phyloP scores from a whole-genome alignment of 2,888 invertebrate species.

The Galerucella pusilla region DNA sequence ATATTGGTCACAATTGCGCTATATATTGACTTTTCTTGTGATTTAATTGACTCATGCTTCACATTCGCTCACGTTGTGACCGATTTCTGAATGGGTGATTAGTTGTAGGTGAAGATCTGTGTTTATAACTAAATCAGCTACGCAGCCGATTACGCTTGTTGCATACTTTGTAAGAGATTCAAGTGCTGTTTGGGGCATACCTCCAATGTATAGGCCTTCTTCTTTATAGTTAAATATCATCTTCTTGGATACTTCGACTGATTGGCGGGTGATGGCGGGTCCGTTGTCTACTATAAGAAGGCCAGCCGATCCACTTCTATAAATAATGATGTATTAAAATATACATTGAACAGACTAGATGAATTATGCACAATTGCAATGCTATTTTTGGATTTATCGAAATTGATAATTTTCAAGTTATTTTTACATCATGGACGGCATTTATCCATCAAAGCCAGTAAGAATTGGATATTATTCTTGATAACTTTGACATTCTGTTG shows the following conservation, averaged over 20 bases:
- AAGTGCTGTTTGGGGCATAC: slow-evolving; percentile 61
- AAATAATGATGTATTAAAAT: slow-evolving; percentile 36
- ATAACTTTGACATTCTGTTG: too few species aligned
- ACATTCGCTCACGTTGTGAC: slow-evolving; percentile 65
- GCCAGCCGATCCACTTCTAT: slow-evolving; percentile 86
- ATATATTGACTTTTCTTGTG: slow-evolving; percentile 48
- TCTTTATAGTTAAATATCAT: slow-evolving; percentile 74
- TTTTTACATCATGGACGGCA: too few species aligned
- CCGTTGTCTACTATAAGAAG: slow-evolving; percentile 90
- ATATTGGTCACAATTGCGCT: slow-evolving; percentile 44
- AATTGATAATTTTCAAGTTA: too few species aligned
- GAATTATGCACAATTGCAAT: too few species aligned
- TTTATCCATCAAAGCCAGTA: too few species aligned
- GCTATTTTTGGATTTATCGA: too few species aligned
- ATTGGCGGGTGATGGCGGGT: slow-evolving; percentile 81
- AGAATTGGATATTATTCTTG: too few species aligned
- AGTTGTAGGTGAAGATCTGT: slow-evolving; percentile 70
- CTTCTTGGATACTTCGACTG: slow-evolving; percentile 75
- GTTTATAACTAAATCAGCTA: slow-evolving; percentile 72
- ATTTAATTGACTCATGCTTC: slow-evolving; percentile 51
- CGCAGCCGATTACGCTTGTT: slow-evolving; percentile 71
- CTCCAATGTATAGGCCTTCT: slow-evolving; percentile 88
- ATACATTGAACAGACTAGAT: too few species aligned
- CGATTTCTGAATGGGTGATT: slow-evolving; percentile 67
- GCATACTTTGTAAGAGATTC: slow-evolving; percentile 66